Conservation (phyloP, 2,888 invertebrate species). For the Phengaris alcon region DNA sequence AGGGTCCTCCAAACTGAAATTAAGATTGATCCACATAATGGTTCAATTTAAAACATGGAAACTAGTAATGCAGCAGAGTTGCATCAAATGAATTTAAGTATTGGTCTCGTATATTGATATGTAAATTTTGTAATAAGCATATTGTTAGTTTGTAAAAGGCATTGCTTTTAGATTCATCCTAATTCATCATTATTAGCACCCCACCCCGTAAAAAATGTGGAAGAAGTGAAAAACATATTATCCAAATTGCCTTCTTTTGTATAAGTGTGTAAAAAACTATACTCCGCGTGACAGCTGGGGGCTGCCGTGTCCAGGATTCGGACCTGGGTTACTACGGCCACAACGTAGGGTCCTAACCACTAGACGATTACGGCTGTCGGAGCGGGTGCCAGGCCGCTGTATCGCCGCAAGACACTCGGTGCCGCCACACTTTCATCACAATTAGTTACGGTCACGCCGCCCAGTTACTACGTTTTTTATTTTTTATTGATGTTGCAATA, state of each 20-base stretch:
- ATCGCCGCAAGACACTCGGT: conserved; percentile 13
- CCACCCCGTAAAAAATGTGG: background rate
- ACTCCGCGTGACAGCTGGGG: conserved; percentile 34
- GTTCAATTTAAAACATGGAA: too few species aligned
- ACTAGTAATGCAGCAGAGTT: too few species aligned
- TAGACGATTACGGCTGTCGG: conserved; percentile 80
- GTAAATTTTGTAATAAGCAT: too few species aligned
- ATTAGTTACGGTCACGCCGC: conserved; percentile 9
- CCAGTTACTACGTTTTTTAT: background rate
- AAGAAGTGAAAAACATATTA: background rate
- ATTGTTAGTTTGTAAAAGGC: background rate
- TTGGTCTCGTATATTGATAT: too few species aligned
- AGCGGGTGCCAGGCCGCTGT: conserved; percentile 34
- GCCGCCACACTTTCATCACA: conserved; percentile 21
- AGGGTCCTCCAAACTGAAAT: too few species aligned
- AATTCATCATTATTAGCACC: background rate
- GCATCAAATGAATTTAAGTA: too few species aligned
- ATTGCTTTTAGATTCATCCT: background rate
- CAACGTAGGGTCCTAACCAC: conserved; percentile 88
- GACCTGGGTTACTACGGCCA: conserved; percentile 89
- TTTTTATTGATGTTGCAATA: background rate
- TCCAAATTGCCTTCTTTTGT: background rate
- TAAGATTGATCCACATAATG: too few species aligned
- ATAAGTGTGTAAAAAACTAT: conserved; percentile 19
- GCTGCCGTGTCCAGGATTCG: conserved; percentile 81